A percentile compares a stretch with the other conserved stretches of the same genome.
phyloP scores from a whole-genome alignment of 2,797 vertebrate species.

The Hipposideros larvatus region DNA sequence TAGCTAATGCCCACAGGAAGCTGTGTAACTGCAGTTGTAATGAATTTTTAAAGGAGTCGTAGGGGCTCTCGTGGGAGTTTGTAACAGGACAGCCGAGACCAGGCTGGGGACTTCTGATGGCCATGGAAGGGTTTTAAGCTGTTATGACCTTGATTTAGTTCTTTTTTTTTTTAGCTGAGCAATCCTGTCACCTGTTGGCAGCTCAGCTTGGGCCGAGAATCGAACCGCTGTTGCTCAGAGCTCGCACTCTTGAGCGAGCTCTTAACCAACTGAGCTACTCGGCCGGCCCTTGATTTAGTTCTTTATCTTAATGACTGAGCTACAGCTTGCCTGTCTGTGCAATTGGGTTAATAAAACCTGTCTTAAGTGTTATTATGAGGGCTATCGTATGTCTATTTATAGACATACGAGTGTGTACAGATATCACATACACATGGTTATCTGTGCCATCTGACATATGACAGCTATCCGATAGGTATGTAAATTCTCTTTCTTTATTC shows the following conservation, averaged over 20 bases:
- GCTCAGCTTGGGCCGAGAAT: too few species aligned
- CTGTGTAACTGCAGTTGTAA: not conserved
- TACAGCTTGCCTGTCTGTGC: not conserved
- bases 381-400: not conserved
- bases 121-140: not conserved
- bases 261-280: too few species aligned
- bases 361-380: not conserved
- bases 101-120: not conserved
- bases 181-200: too few species aligned
- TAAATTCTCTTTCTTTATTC: not conserved
- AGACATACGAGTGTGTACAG: not conserved
- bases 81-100: not conserved
- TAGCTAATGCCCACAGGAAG: not conserved
- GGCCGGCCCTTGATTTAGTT: not conserved
- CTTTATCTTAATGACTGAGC: not conserved
- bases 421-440: rapidly evolving
- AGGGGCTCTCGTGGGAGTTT: not conserved
- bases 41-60: not conserved
- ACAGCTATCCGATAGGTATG: not conserved
- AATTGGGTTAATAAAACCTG: not conserved
- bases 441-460: not conserved
- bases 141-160: not conserved
- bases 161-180: not conserved
- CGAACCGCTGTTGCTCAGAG: too few species aligned
- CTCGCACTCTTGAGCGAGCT: too few species aligned